Conservation (phyloP, 2,888 invertebrate species). For the Bombylius major region DNA sequence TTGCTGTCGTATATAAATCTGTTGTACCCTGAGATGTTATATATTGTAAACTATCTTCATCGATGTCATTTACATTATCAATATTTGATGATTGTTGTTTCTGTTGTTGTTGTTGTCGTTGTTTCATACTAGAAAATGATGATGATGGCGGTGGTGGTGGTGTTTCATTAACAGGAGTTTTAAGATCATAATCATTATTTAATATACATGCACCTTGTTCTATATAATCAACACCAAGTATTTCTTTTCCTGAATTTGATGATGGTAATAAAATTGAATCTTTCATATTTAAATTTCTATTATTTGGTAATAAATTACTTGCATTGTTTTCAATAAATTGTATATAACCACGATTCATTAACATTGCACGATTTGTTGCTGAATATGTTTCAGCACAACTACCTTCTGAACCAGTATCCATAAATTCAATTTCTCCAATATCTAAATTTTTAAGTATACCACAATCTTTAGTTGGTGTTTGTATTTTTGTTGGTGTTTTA, state of each 20-base stretch:
- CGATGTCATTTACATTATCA: conserved; percentile 33
- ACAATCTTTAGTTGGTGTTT: conserved; percentile 27
- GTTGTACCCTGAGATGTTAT: conserved; percentile 36
- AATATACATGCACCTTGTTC: conserved; percentile 39
- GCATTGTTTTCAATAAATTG: conserved; percentile 42
- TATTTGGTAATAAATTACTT: neutral
- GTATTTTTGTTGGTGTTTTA: conserved; percentile 32
- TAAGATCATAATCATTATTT: conserved; percentile 30
- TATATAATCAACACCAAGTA: conserved; percentile 43
- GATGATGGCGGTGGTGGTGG: conserved; percentile 12
- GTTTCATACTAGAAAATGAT: neutral
- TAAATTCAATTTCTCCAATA: conserved; percentile 70
- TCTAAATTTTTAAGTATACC: conserved; percentile 41
- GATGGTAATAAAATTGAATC: neutral
- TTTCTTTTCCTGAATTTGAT: conserved; percentile 30
- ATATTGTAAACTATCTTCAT: conserved; percentile 47
- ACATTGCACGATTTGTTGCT: conserved; percentile 40
- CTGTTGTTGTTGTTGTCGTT: neutral
- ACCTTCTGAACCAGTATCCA: conserved; percentile 77
- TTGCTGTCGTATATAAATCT: conserved; percentile 24
- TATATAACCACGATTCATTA: conserved; percentile 53
- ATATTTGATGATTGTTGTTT: conserved; percentile 5
- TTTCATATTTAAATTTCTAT: neutral
- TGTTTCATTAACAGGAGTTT: conserved; percentile 38
- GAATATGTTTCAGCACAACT: conserved; percentile 50